A percentile compares a stretch with the other conserved stretches of the same genome.
Evolutionary conservation across 1,140 invertebrate species (phyloP).

Genomic region (Reticulitermes speratus): DNA sequence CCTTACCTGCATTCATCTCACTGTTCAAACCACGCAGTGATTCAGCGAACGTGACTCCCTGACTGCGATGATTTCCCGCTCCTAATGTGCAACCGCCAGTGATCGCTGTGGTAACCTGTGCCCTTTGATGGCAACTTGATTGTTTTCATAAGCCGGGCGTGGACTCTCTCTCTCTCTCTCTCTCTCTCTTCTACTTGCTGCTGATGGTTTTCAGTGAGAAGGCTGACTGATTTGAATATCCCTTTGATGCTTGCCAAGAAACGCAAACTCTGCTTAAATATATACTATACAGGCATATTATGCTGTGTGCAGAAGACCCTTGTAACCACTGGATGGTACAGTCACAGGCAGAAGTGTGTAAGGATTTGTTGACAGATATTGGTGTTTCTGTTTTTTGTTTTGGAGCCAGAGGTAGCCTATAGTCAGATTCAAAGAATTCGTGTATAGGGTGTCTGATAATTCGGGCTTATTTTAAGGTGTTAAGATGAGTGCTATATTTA

Average conservation of each 20-base stretch:
- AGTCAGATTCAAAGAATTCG: too few relatives aligned
- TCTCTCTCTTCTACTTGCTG: not conserved
- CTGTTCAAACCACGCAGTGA: too few relatives aligned
- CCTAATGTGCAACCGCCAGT: not conserved
- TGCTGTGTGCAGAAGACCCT: not conserved
- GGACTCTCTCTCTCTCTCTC: not conserved
- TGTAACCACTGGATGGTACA: not conserved
- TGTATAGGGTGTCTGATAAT: too few relatives aligned
- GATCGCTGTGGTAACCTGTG: not conserved
- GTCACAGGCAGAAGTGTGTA: not conserved
- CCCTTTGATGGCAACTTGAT: conserved; percentile 26
- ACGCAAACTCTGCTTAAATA: not conserved
- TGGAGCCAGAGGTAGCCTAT: too few relatives aligned
- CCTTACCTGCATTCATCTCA: too few relatives aligned
- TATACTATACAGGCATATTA: not conserved
- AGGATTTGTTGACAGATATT: too few relatives aligned
- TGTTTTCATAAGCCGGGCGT: not conserved
- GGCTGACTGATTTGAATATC: not conserved
- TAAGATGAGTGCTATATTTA: too few relatives aligned
- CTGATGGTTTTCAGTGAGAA: not conserved
- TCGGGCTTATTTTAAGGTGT: too few relatives aligned
- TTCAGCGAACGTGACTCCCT: too few relatives aligned
- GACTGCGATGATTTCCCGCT: too few relatives aligned
- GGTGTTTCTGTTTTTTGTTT: too few relatives aligned
- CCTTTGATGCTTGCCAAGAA: conserved; percentile 11